Conservation (phyloP, 37 sponge, comb jelly and placozoan genomes). For the Cliona cf. orientalis region DNA sequence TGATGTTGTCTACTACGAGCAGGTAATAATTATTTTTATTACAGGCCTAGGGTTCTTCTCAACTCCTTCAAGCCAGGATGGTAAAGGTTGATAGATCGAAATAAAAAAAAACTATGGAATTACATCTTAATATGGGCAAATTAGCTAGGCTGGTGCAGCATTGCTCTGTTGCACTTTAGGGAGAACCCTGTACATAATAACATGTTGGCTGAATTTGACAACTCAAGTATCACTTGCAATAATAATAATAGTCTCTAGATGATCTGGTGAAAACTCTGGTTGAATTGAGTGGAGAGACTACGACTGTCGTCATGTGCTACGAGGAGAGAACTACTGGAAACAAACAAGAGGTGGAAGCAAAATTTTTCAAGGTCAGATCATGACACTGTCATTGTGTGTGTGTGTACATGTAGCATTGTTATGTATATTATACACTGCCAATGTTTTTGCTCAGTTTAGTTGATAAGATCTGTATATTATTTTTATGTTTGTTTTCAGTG, state of each 20-base stretch:
- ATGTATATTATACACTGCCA: conserved; percentile 2
- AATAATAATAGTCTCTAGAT: conserved; percentile 54
- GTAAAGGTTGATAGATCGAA: too few species aligned
- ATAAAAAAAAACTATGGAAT: too few species aligned
- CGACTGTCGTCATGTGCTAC: conserved; percentile 73
- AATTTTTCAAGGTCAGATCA: conserved; percentile 64
- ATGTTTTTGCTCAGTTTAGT: not conserved
- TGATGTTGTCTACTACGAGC: conserved; percentile 85
- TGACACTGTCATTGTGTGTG: too few species aligned
- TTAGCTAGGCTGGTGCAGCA: too few species aligned
- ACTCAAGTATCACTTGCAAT: too few species aligned
- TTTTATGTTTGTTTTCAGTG: not conserved
- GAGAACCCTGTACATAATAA: too few species aligned
- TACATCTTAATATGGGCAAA: too few species aligned
- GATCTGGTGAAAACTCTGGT: conserved; percentile 64
- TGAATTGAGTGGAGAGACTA: conserved; percentile 29
- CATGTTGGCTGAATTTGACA: too few species aligned
- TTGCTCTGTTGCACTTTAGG: too few species aligned
- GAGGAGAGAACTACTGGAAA: conserved; percentile 85
- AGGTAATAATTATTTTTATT: conserved; percentile 66
- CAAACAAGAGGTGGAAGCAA: conserved; percentile 63
- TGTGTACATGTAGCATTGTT: not conserved
- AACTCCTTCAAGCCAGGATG: too few species aligned
- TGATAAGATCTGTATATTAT: not conserved
- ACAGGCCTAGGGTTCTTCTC: too few species aligned